A percentile compares a stretch with the other conserved stretches of the same genome.
phyloP scores from a whole-genome alignment of 2,797 vertebrate species.

The Aythya fuligula region DNA sequence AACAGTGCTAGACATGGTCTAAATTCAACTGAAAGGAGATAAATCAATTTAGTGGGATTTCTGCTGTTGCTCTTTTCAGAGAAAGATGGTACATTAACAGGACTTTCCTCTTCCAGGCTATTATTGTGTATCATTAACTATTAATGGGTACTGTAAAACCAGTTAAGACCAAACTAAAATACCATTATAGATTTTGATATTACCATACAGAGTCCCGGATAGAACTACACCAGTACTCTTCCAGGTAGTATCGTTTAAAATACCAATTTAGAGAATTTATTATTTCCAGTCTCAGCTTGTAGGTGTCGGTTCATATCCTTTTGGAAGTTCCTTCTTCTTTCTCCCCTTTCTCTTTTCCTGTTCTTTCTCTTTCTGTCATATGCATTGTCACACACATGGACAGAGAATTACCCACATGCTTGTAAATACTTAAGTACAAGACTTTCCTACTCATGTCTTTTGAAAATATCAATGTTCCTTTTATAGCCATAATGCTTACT shows the following conservation, averaged over 20 bases:
- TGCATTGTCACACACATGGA: rapidly evolving
- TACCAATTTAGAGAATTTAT: neutral
- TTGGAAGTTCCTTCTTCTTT: neutral
- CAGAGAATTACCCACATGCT: neutral
- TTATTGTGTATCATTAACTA: slow-evolving; percentile 21
- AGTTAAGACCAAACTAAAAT: slow-evolving; percentile 1
- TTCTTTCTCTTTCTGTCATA: neutral
- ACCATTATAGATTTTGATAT: neutral
- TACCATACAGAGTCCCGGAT: neutral
- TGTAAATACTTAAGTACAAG: neutral
- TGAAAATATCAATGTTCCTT: neutral
- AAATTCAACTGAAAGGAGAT: slow-evolving; percentile 32
- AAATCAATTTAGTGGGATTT: slow-evolving; percentile 34
- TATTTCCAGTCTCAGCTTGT: neutral
- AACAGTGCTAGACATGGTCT: neutral
- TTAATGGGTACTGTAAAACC: slow-evolving; percentile 4
- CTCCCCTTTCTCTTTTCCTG: neutral
- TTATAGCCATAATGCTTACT: neutral
- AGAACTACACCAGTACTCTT: neutral
- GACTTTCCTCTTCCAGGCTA: neutral
- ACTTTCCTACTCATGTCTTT: neutral
- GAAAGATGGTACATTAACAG: neutral
- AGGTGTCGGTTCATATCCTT: neutral
- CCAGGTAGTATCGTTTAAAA: neutral
- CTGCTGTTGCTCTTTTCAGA: slow-evolving; percentile 39